Evolutionary conservation across 2,113 vertebrate species (phyloP).

Genomic region (Neolamprologus longior): DNA sequence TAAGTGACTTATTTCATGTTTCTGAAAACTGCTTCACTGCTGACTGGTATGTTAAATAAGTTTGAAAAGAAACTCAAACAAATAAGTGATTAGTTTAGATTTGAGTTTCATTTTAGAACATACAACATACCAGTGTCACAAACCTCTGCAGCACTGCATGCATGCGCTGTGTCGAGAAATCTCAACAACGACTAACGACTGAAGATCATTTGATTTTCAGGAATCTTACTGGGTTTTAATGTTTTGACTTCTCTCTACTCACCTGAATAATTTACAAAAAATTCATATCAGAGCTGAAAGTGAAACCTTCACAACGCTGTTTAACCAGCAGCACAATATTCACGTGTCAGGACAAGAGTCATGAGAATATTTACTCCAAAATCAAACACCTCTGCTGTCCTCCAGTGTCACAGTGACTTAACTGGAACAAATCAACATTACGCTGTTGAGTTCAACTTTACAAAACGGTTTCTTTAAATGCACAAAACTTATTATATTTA

Average conservation of each 20-base stretch:
- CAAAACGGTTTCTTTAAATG: conserved; percentile 4
- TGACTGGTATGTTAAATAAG: neutral
- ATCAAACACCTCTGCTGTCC: neutral
- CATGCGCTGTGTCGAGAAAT: rapidly evolving
- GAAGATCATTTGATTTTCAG: neutral
- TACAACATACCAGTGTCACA: neutral
- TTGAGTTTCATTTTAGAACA: neutral
- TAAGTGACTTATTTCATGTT: neutral
- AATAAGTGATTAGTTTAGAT: neutral
- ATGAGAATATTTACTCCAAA: conserved; percentile 11
- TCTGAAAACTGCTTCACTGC: neutral
- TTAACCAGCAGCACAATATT: neutral
- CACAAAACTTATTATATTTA: neutral
- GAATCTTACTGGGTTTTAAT: rapidly evolving
- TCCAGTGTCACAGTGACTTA: conserved; percentile 33
- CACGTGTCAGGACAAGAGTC: neutral
- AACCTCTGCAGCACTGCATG: neutral
- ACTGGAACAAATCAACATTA: conserved; percentile 40
- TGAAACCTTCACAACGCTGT: neutral
- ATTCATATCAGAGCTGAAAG: neutral
- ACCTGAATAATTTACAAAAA: neutral
- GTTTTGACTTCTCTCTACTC: neutral
- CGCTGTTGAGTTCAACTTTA: neutral
- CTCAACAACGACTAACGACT: neutral
- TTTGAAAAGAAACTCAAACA: neutral